Base-by-base conservation (phyloP, 2,113 vertebrate genomes). In the Corythornis vintsioides region DNA sequence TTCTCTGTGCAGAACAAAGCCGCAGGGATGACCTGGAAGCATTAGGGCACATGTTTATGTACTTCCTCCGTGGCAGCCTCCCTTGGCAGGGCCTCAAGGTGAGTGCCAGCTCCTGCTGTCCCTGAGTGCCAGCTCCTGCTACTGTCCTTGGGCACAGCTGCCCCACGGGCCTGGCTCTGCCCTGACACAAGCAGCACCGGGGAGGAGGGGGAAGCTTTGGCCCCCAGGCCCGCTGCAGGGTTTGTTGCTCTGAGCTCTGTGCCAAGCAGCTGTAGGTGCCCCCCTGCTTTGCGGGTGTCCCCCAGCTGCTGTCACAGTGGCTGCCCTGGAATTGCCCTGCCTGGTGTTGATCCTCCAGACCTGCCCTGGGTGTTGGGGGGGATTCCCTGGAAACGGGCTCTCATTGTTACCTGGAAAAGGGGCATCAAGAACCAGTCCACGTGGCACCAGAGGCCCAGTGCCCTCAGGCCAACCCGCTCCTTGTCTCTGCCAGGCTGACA, bases 31-130 rank as follows among this genome's bases (percentile, higher is more conserved):
- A 99, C 95, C 97, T 99, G 97, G 99, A 99, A 97, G 99, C 99
- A 0, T 96, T 99, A 96, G 99, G 99, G 89, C 99, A 99, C 97
- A 99, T 99, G 99, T 99, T 99, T 95, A 99, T 99, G 99, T 99
- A 99, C 96, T 99, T 99, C 95, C 98, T 99, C 72, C 98, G 99
- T 3, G 99, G 99, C 45, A 99, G 99, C 96, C 98, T 99, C 50
- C 99, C 99, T 50, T 99, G 99, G 99, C 99, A 99, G 96, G 99
- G 99, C 86, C 98, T 99, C 79, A 99, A 99, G 99, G 99, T 99
- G 97, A 72, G 76, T 19, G 10, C 55, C 21, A 18, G 29, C 31
- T 55, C 28, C 72, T 2, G 4, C 13, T 13, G 8, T n/a, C 80
- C 60, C 16, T 57, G 97, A 72, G 76, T 19, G 10, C 52, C 21